Evolutionary conservation across 1,140 invertebrate species (phyloP).

Genomic region (Pachypsylla venusta): DNA sequence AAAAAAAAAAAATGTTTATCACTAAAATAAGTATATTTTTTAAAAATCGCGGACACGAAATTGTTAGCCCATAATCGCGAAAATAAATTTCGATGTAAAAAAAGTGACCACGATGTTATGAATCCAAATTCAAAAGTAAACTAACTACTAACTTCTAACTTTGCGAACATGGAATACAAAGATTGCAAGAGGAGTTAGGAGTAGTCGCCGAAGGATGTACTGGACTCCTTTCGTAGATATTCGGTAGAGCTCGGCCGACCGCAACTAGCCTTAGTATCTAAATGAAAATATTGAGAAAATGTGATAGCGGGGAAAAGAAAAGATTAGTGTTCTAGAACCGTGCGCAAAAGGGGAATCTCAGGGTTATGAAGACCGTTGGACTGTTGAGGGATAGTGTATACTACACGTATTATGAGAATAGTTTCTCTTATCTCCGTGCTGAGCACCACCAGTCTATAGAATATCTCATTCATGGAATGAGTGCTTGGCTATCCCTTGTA

Average conservation of each 20-base stretch:
- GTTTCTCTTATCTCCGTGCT: background rate
- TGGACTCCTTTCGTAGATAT: background rate
- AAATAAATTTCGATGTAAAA: background rate
- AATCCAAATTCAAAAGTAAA: background rate
- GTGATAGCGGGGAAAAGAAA: background rate
- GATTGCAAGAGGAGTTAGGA: slow-evolving; percentile 4
- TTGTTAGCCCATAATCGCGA: slow-evolving; percentile 2
- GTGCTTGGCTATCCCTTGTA: background rate
- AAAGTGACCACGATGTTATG: background rate
- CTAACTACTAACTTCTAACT: too few species aligned
- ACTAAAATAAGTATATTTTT: background rate
- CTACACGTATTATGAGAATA: too few species aligned
- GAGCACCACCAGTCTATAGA: background rate
- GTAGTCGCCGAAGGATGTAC: slow-evolving; percentile 1
- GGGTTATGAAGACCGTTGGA: slow-evolving; percentile 5
- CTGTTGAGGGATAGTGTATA: background rate
- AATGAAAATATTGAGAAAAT: slow-evolving; percentile 8
- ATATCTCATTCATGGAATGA: background rate
- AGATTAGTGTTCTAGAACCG: slow-evolving; percentile 4
- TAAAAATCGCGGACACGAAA: slow-evolving; percentile 4
- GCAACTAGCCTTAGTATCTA: slow-evolving; percentile 5
- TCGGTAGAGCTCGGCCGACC: slow-evolving; percentile 1
- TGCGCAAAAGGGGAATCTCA: slow-evolving; percentile 9
- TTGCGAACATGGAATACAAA: background rate
- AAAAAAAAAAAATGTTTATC: background rate